A percentile compares a stretch with the other conserved stretches of the same genome.
Conservation (phyloP, 2,888 invertebrate genomes). For the Axea sp. region DNA sequence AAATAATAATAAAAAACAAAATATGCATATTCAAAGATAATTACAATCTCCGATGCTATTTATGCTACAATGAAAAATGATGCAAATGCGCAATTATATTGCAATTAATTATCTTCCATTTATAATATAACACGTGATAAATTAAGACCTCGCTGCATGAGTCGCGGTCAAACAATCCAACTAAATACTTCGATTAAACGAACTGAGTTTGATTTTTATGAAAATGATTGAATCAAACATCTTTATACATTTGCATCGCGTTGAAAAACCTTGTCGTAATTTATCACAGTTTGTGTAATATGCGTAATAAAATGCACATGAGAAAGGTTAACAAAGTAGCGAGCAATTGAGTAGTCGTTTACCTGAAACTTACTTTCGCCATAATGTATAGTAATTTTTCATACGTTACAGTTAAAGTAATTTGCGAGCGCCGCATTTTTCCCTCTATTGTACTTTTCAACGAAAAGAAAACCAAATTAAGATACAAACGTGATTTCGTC, state of each 20-base stretch:
- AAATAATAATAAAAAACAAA: too few species aligned
- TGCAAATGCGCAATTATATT: too few species aligned
- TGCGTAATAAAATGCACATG: slow-evolving; percentile 17
- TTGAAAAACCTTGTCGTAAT: slow-evolving; percentile 25
- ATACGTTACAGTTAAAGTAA: slow-evolving; percentile 4
- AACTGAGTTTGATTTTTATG: slow-evolving; percentile 2
- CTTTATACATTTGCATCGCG: slow-evolving; percentile 13
- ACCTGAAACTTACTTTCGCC: slow-evolving; percentile 29
- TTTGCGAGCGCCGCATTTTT: slow-evolving; percentile 18
- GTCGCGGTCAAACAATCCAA: too few species aligned
- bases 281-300: slow-evolving; percentile 18
- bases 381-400: slow-evolving; percentile 33
- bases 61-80: too few species aligned
- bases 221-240: slow-evolving; percentile 6
- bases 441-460: slow-evolving; percentile 8
- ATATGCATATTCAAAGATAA: too few species aligned
- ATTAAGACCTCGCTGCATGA: too few species aligned
- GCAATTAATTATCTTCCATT: too few species aligned
- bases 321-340: slow-evolving; percentile 36
- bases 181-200: too few species aligned
- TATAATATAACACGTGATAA: background rate
- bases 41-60: too few species aligned
- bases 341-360: slow-evolving; percentile 27
- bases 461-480: slow-evolving; percentile 12
- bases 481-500: slow-evolving; percentile 18